Evolutionary conservation across 1,140 invertebrate species (phyloP).

Genomic region (Zeugodacus cucurbitae): DNA sequence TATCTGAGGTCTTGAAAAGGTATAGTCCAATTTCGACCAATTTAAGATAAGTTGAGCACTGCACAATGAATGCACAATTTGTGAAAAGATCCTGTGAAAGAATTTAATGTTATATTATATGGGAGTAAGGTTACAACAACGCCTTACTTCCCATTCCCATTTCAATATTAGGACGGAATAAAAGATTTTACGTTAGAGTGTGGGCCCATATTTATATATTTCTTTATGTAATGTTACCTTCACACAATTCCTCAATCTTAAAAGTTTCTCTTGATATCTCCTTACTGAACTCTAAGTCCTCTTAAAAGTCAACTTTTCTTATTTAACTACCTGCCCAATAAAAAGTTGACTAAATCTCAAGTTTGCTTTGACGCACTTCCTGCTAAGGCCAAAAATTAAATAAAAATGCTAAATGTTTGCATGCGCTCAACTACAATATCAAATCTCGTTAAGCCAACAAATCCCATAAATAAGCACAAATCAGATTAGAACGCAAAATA

Average conservation of each 20-base stretch:
- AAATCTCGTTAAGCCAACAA: background rate
- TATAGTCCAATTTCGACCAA: too few species aligned
- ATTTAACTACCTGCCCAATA: background rate
- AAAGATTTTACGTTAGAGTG: too few species aligned
- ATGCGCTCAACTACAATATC: background rate
- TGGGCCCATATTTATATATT: too few species aligned
- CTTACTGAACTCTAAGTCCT: background rate
- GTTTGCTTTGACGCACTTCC: background rate
- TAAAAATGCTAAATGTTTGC: background rate
- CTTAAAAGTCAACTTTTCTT: background rate
- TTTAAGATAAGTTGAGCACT: too few species aligned
- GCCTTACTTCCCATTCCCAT: too few species aligned
- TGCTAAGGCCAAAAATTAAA: background rate
- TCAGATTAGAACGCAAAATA: slow-evolving; percentile 1
- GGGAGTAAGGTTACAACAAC: too few species aligned
- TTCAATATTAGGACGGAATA: too few species aligned
- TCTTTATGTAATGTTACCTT: too few species aligned
- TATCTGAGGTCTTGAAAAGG: too few species aligned
- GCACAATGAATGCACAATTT: too few species aligned
- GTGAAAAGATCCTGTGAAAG: too few species aligned
- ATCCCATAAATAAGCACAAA: background rate
- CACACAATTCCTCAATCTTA: background rate
- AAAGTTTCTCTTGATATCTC: background rate
- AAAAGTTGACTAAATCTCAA: background rate
- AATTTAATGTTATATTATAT: too few species aligned